These are phyloP conservation scores for Arctocebus calabarensis DNA, from an alignment of 2,797 vertebrate species.

Conservation along the genomic window DNA sequence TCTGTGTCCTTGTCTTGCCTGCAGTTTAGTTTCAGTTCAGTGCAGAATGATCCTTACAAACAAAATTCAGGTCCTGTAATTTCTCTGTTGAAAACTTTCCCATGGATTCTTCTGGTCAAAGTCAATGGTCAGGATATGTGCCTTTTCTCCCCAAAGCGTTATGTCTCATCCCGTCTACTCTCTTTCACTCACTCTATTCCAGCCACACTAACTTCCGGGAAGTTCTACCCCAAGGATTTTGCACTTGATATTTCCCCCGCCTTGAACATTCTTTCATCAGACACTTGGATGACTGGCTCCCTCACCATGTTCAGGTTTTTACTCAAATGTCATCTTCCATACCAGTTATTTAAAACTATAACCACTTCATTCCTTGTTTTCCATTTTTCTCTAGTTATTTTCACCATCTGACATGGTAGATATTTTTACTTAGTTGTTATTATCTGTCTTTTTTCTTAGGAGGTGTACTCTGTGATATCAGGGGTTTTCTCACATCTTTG, in stretches of 20 bases:
- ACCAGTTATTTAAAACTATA: neutral
- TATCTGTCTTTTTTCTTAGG: neutral
- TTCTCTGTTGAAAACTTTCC: conserved; percentile 10
- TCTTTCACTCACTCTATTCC: neutral
- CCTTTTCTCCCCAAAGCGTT: neutral
- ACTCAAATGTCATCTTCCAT: neutral
- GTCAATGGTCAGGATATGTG: neutral
- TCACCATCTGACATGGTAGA: neutral
- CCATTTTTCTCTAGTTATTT: neutral
- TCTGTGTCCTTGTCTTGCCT: neutral
- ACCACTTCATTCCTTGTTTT: neutral
- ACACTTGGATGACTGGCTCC: neutral
- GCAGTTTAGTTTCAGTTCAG: neutral
- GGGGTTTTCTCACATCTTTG: neutral
- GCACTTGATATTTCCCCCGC: neutral
- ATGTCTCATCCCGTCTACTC: neutral
- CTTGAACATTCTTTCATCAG: neutral
- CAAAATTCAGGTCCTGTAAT: neutral
- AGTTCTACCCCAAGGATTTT: neutral
- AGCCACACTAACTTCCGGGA: neutral
- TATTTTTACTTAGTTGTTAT: neutral
- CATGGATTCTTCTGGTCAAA: neutral
- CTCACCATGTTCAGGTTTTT: neutral
- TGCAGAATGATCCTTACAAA: neutral
- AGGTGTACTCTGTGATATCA: neutral